Percentiles rank a stretch among this genome's conserved stretches.
These are phyloP conservation scores for Dermatemys mawii DNA, from an alignment of 2,113 vertebrate species.

Conservation along the genomic window DNA sequence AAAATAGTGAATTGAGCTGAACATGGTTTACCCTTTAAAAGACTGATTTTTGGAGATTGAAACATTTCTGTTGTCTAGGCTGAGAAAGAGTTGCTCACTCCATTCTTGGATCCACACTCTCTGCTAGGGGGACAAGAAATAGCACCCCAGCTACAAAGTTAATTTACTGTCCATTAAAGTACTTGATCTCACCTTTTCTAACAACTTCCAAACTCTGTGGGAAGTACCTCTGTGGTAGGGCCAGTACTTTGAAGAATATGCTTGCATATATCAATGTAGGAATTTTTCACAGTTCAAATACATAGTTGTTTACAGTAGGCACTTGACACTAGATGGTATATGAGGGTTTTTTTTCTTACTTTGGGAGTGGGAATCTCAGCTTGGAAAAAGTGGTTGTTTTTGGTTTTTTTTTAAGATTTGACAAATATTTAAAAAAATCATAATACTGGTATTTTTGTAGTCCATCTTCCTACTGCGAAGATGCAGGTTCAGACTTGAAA, in stretches of 20 bases:
- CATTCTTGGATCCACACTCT: neutral
- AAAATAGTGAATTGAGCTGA: neutral
- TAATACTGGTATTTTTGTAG: neutral
- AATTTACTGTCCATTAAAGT: neutral
- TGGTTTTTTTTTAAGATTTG: neutral
- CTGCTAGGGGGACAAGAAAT: neutral
- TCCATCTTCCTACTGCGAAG: neutral
- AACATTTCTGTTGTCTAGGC: neutral
- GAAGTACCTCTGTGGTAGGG: neutral
- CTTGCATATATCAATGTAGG: neutral
- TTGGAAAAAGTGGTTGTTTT: neutral
- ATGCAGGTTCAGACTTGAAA: neutral
- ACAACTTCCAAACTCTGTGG: neutral
- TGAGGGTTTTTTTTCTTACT: neutral
- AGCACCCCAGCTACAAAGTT: neutral
- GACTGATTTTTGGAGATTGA: neutral
- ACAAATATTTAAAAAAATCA: neutral
- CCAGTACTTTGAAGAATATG: neutral
- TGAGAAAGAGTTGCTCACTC: neutral
- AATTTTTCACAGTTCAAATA: neutral
- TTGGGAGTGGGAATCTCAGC: neutral
- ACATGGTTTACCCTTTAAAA: neutral
- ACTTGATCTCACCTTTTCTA: neutral
- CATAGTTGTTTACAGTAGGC: neutral
- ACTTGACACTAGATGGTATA: too few relatives aligned